These are phyloP conservation scores for Cathartes aura DNA, from an alignment of 2,113 vertebrate species.

Conservation along the genomic window DNA sequence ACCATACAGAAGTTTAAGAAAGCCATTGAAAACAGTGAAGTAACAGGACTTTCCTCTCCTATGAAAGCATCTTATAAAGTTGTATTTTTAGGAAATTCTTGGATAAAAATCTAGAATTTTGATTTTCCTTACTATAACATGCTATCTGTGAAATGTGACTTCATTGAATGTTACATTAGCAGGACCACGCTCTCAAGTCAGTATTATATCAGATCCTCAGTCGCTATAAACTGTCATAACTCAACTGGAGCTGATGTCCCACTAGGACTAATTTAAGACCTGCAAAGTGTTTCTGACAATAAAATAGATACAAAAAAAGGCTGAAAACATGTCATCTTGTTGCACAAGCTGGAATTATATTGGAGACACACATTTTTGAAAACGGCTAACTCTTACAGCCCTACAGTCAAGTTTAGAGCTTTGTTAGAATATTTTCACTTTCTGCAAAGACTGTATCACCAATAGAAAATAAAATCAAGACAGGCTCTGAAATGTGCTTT, in stretches of 20 bases:
- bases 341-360: background rate
- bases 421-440: background rate
- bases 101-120: background rate
- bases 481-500: background rate
- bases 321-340: background rate
- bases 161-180: background rate
- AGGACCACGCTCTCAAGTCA: background rate
- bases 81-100: background rate
- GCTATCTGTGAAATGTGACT: background rate
- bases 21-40: background rate
- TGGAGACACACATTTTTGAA: background rate
- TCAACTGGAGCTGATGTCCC: background rate
- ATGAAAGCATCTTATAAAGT: background rate
- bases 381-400: background rate
- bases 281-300: background rate
- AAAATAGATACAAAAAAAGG: background rate
- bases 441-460: background rate
- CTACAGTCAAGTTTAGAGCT: background rate
- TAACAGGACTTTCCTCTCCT: background rate
- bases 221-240: background rate
- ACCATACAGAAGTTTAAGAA: background rate
- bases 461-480: background rate
- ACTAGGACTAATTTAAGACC: background rate
- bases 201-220: background rate
- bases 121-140: background rate